A percentile compares a stretch with the other conserved stretches of the same genome.
Conservation (phyloP, 64 coral and sea anemone genomes). For the Astreopora myriophthalma region DNA sequence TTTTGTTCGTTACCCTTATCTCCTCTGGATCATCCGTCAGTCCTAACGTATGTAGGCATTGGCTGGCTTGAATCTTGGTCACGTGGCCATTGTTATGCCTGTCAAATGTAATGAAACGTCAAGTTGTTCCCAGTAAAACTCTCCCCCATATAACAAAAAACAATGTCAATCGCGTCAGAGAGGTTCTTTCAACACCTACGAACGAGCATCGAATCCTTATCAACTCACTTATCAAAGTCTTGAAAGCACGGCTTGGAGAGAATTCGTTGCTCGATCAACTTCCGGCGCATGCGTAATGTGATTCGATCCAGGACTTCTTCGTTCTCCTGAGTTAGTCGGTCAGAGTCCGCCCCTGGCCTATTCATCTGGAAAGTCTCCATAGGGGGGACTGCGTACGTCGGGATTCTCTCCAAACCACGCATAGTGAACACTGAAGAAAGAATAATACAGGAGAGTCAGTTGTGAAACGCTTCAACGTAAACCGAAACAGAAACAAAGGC, state of each 20-base stretch:
- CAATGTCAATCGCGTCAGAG: too few relatives aligned
- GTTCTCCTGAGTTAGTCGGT: slow-evolving; percentile 33
- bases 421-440: slow-evolving; percentile 74
- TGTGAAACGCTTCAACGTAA: background rate
- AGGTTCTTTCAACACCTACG: too few relatives aligned
- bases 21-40: slow-evolving; percentile 84
- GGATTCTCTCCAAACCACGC: slow-evolving; percentile 86
- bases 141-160: too few relatives aligned
- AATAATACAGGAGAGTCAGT: background rate
- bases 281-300: slow-evolving; percentile 84
- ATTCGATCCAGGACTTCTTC: slow-evolving; percentile 65
- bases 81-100: slow-evolving; percentile 99
- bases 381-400: slow-evolving; percentile 72
- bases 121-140: too few relatives aligned
- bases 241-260: slow-evolving; percentile 92
- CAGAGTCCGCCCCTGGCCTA: slow-evolving; percentile 80
- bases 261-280: slow-evolving; percentile 81
- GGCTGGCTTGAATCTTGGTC: slow-evolving; percentile 88
- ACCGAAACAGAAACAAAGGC: background rate
- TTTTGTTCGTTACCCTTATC: slow-evolving; percentile 73
- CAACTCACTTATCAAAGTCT: slow-evolving; percentile 96
- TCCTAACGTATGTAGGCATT: slow-evolving; percentile 85
- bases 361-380: slow-evolving; percentile 92
- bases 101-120: too few relatives aligned
- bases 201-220: background rate